Base-by-base conservation (phyloP, 2,888 invertebrate species). In the Chouioia cunea region DNA sequence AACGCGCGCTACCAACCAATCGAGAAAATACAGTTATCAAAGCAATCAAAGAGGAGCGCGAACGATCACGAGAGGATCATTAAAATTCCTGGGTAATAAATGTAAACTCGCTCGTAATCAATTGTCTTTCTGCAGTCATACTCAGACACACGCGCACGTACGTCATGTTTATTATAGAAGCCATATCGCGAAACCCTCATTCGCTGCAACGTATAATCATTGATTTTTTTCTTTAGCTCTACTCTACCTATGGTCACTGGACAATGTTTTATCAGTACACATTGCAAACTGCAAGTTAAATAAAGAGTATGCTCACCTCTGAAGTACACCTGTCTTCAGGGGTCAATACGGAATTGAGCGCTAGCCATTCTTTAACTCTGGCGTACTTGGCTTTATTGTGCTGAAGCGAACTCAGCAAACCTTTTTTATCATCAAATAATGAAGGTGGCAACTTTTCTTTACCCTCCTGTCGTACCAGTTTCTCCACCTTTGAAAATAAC, bases 321-420 rank as follows among this genome's bases (percentile, higher is more conserved):
- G 79, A 78, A 36, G 79, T 74, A 48, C 79, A 77, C 62, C 77
- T 79, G 70, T 76, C 81, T 54, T 82, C 82, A 71, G 79, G 79
- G 65, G 78, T 75, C 54, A 80, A 77, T 58, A 77, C 75, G 43
- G 82, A 80, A 71, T 89, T 88, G 81, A 90, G 88, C 78, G 90
- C 90, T 73, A 92, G 82, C 92, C 92, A 92, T 82, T 91, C 91
- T 80, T 91, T 91, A 73, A 92, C 91, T 72, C 92, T 87, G 0
- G 90, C 89, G 87, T 91, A 90, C 82, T 92, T 92, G 47, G 85
- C 88, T 48, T 88, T 88, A 75, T 89, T 85, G 78, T 86, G 88
- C 43, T 84, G 79, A n/a, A n/a, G n/a, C 72, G 75, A 75, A 71
- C 76, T 77, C 1, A 76, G 69, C 44, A 76, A 67, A n/a, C 71